phyloP scores from a whole-genome alignment of 1,140 invertebrate species.

The Hypothenemus hampei region DNA sequence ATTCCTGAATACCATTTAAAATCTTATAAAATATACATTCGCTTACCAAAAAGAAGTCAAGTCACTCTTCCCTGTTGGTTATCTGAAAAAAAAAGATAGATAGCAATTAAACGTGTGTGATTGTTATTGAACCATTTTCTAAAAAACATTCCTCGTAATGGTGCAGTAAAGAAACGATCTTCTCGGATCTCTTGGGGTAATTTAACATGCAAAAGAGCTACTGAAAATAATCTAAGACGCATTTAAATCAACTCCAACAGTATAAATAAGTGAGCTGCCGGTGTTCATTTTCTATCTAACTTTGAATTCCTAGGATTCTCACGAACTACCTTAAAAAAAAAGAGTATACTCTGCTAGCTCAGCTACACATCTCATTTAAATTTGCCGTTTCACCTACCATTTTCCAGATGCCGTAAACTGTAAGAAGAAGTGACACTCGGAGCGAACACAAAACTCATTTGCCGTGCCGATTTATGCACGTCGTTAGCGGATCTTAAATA shows the following conservation, averaged over 20 bases:
- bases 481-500: constrained; percentile 4
- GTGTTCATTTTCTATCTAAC: constrained; percentile 13
- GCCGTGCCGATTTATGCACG: constrained; percentile 13
- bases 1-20: too few species aligned
- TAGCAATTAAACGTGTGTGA: too few species aligned
- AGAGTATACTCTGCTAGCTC: constrained; percentile 5
- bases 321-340: constrained; percentile 9
- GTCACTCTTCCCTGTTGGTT: too few species aligned
- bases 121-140: too few species aligned
- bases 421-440: constrained; percentile 11
- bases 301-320: constrained; percentile 17
- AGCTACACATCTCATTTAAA: constrained; percentile 23
- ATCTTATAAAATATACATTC: too few species aligned
- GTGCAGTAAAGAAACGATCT: too few species aligned
- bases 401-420: constrained; percentile 10
- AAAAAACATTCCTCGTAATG: too few species aligned
- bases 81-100: too few species aligned
- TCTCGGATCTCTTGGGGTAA: too few species aligned
- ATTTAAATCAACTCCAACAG: constrained; percentile 15
- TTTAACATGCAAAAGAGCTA: constrained; percentile 3
- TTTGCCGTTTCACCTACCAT: constrained; percentile 24
- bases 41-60: too few species aligned
- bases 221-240: constrained; percentile 14
- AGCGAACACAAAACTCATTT: constrained; percentile 23
- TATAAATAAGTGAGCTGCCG: constrained; percentile 15